These are phyloP conservation scores for Stictocephala bisonia DNA, from an alignment of 2,888 invertebrate genomes.

Conservation along the genomic window DNA sequence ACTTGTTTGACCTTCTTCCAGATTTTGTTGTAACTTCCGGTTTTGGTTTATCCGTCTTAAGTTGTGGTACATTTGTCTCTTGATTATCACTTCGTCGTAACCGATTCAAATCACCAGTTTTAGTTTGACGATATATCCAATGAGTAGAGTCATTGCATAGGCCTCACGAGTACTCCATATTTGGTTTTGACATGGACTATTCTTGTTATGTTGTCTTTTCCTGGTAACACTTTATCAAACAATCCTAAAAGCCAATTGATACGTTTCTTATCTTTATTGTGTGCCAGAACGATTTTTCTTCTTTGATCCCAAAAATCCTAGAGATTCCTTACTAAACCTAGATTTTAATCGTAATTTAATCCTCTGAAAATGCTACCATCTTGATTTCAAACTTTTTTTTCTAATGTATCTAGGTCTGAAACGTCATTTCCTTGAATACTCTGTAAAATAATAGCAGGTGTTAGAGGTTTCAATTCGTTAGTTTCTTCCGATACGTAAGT, in stretches of 20 bases:
- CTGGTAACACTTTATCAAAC: not conserved
- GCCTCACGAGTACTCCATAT: not conserved
- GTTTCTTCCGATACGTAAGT: not conserved
- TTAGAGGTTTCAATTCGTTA: constrained; percentile 28
- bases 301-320: not conserved
- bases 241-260: not conserved
- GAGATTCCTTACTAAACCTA: not conserved
- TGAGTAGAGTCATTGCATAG: not conserved
- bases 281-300: not conserved
- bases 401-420: not conserved
- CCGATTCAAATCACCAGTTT: too few relatives aligned
- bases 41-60: too few relatives aligned
- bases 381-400: not conserved
- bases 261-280: not conserved
- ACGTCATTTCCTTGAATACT: not conserved
- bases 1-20: too few relatives aligned
- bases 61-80: too few relatives aligned
- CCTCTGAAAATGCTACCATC: not conserved
- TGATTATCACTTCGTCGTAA: too few relatives aligned
- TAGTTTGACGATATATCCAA: too few relatives aligned
- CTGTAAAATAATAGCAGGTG: constrained; percentile 23
- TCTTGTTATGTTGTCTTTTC: not conserved
- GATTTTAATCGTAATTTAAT: not conserved
- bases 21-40: too few relatives aligned
- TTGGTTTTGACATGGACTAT: not conserved